These are phyloP conservation scores for Passer montanus DNA, from an alignment of 2,113 vertebrate genomes.

Conservation along the genomic window DNA sequence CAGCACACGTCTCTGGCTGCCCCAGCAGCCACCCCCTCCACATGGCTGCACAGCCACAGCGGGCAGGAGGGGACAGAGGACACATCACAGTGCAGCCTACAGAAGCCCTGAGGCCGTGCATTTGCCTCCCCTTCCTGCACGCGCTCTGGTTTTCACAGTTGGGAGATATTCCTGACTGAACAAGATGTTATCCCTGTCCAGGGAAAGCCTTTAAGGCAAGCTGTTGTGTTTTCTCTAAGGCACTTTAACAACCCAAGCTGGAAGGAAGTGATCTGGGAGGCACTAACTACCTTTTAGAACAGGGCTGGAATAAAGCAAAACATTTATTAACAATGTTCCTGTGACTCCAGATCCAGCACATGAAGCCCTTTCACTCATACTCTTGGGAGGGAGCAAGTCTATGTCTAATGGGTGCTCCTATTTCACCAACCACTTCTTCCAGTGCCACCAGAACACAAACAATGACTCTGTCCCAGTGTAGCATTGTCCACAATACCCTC, in stretches of 20 bases:
- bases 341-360: neutral
- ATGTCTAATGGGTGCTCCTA: neutral
- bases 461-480: neutral
- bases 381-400: neutral
- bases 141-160: neutral
- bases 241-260: slow-evolving; percentile 37
- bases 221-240: slow-evolving; percentile 62
- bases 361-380: neutral
- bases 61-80: neutral
- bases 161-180: neutral
- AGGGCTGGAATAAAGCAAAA: neutral
- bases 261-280: slow-evolving; percentile 23
- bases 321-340: neutral
- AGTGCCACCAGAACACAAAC: neutral
- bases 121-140: neutral
- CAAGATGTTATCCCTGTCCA: neutral
- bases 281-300: slow-evolving; percentile 13
- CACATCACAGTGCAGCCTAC: neutral
- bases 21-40: neutral
- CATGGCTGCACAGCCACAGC: neutral
- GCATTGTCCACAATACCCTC: neutral
- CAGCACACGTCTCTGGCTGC: neutral
- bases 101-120: neutral
- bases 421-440: neutral
- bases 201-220: slow-evolving; percentile 52